Evolutionary conservation across 2,888 invertebrate species (phyloP), one percentile per base, ranked within the genome.

Genomic region (Caenorhabditis sp.): DNA sequence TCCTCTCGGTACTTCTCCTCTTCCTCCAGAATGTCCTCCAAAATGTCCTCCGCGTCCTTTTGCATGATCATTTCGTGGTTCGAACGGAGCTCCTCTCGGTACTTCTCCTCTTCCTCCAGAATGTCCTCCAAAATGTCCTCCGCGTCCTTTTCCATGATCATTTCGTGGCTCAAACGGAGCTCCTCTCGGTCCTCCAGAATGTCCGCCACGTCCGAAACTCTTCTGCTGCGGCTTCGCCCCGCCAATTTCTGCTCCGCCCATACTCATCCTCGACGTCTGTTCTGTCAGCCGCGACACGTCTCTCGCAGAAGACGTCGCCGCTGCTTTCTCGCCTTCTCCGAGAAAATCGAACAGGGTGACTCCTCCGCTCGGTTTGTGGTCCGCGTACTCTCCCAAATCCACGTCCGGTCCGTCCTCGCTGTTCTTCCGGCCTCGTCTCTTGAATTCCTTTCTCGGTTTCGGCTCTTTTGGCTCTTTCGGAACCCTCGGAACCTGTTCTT

Each of bases 341-440:
- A 79, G 66, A 20, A 79, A 79, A 58, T 79, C 79, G 37, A 79
- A 75, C 17, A 79, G 72, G 9, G 79, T 79, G 6, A 71, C 50
- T 1, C 61, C 48, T n/a, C 41, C 66, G 27, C 68, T 53, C 7
- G 79, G 76, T 15, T 55, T 65, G 35, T 56, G 52, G 35, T 73
- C 61, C 39, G 50, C 65, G 37, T 65, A 70, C 17, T 70, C 61
- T 41, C 62, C 66, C 32, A 61, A 32, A 43, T 68, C 68, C 9
- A 63, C 32, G 35, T 59, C 65, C 5, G 65, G 66, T 13, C 68
- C 75, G 37, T 75, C 74, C 43, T 74, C 75, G 15, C 62, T 62
- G 48, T 70, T 70, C 39, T 62, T 68, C 3, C 75, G 30, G 8
- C 75, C 63, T 20, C 70, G 65, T 11, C 50, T n/a, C 45, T 50